These are phyloP conservation scores for Zhengitettix transpicula DNA, from an alignment of 2,888 invertebrate genomes.

Conservation along the genomic window DNA sequence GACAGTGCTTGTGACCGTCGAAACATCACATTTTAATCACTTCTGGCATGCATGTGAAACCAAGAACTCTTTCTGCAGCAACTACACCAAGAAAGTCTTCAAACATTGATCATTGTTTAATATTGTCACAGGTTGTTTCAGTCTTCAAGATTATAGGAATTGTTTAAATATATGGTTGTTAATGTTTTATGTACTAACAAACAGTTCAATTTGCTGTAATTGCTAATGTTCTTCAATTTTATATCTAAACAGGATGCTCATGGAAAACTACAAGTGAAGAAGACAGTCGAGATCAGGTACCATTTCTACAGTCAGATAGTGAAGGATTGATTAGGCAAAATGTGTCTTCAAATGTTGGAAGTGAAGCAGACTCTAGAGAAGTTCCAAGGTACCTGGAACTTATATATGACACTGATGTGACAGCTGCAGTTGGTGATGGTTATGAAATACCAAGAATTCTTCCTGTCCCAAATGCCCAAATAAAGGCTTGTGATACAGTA, in stretches of 20 bases:
- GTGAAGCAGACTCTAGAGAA: constrained; percentile 4
- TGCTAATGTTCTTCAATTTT: neutral
- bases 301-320: constrained; percentile 23
- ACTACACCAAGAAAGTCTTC: no score
- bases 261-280: constrained; percentile 32
- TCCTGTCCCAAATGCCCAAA: neutral
- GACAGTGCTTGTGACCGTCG: no score
- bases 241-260: constrained; percentile 26
- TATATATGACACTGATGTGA: constrained; percentile 36
- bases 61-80: no score
- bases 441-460: constrained; percentile 43
- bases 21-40: no score
- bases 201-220: neutral
- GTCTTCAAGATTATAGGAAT: neutral
- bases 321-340: neutral
- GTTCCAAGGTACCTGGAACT: constrained; percentile 49
- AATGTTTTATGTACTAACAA: no score
- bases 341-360: neutral
- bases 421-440: constrained; percentile 34
- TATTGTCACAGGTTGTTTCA: no score
- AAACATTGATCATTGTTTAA: no score
- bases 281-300: constrained; percentile 29
- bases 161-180: neutral
- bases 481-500: neutral
- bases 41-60: no score